Percentiles rank a stretch among this genome's conserved stretches.
These are phyloP conservation scores for Embiotoca jacksoni DNA, from an alignment of 2,113 vertebrate genomes.

Conservation along the genomic window DNA sequence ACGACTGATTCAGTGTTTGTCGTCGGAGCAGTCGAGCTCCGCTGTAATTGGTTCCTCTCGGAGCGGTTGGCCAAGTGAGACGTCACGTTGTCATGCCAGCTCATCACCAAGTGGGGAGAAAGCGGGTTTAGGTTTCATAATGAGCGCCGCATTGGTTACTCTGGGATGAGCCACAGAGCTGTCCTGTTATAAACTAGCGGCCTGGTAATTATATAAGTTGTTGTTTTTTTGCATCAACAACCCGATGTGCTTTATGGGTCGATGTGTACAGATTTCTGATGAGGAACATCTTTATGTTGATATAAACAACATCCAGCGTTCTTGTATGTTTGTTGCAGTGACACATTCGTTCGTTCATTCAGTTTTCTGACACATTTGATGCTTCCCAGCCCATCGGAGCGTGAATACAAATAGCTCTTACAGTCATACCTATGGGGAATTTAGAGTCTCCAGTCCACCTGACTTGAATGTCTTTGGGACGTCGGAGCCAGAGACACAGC, in stretches of 20 bases:
- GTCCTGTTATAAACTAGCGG: slow-evolving; percentile 60
- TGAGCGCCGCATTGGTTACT: slow-evolving; percentile 58
- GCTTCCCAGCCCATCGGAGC: slow-evolving; percentile 12
- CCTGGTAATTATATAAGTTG: slow-evolving; percentile 44
- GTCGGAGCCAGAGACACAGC: slow-evolving; percentile 14
- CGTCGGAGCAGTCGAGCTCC: slow-evolving; percentile 34
- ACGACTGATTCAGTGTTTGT: slow-evolving; percentile 36
- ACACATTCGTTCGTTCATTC: slow-evolving; percentile 11
- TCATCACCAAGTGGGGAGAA: slow-evolving; percentile 64
- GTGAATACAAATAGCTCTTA: slow-evolving; percentile 37
- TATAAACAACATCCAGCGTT: slow-evolving; percentile 26
- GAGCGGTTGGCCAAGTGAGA: slow-evolving; percentile 61
- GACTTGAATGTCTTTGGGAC: slow-evolving; percentile 25
- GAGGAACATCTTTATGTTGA: slow-evolving; percentile 17
- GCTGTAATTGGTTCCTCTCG: slow-evolving; percentile 49
- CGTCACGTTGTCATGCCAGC: slow-evolving; percentile 59
- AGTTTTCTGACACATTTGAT: slow-evolving; percentile 2
- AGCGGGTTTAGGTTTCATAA: slow-evolving; percentile 57
- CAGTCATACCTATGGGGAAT: slow-evolving; percentile 61
- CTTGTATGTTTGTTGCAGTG: slow-evolving; percentile 9
- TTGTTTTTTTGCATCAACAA: slow-evolving; percentile 53
- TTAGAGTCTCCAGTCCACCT: slow-evolving; percentile 53
- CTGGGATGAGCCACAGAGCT: slow-evolving; percentile 56
- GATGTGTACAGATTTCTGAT: slow-evolving; percentile 25
- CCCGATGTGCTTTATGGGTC: slow-evolving; percentile 24